Conservation (phyloP, 1,140 invertebrate species). For the Atopsyche davidsoni region DNA sequence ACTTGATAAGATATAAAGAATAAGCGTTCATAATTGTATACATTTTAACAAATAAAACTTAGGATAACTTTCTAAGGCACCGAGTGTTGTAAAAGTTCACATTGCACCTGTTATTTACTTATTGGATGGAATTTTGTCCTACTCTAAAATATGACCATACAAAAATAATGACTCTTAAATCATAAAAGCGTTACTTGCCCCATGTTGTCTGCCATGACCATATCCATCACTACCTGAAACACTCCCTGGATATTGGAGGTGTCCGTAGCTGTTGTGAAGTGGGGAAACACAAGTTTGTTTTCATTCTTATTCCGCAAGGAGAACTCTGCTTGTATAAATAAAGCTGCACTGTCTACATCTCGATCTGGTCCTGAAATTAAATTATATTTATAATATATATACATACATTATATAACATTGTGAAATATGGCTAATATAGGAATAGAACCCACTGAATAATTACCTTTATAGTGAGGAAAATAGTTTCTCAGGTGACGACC, state of each 20-base stretch:
- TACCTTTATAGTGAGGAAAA: slow-evolving; percentile 55
- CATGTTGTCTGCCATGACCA: slow-evolving; percentile 55
- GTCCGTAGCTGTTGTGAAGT: slow-evolving; percentile 62
- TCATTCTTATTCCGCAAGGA: slow-evolving; percentile 51
- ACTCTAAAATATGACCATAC: no score
- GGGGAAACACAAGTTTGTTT: slow-evolving; percentile 56
- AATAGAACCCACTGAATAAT: neutral
- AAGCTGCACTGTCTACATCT: slow-evolving; percentile 57
- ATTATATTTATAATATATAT: slow-evolving; percentile 7
- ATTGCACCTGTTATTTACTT: no score
- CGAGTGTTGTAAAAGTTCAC: no score
- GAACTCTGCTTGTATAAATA: slow-evolving; percentile 61
- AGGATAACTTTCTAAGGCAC: no score
- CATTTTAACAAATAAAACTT: no score
- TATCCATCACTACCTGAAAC: slow-evolving; percentile 57
- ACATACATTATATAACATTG: neutral
- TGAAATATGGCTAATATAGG: neutral
- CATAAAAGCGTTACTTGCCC: slow-evolving; percentile 48
- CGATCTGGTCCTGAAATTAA: slow-evolving; percentile 52
- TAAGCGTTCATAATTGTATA: no score
- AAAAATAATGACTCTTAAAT: no score
- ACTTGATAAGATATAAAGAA: no score
- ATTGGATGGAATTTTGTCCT: no score
- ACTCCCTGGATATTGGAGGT: slow-evolving; percentile 57
- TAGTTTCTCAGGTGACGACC: slow-evolving; percentile 54